These are phyloP conservation scores for Isurus oxyrinchus DNA, from an alignment of 2,113 vertebrate genomes.

Conservation along the genomic window DNA sequence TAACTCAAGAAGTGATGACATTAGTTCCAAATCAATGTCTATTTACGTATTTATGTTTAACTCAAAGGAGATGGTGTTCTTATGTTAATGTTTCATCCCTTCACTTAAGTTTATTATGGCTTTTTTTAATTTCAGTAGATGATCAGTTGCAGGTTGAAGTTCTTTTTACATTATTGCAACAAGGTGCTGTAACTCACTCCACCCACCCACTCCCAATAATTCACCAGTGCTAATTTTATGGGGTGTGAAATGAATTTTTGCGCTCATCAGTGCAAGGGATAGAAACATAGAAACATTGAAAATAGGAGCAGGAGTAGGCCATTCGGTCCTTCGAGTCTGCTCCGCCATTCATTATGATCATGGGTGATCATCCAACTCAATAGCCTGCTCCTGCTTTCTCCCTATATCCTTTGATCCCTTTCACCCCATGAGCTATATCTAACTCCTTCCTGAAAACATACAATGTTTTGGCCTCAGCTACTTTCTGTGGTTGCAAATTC, in stretches of 20 bases:
- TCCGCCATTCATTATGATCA: too few relatives aligned
- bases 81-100: background rate
- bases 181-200: background rate
- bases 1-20: background rate
- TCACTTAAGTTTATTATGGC: background rate
- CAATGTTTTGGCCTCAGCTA: too few relatives aligned
- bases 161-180: background rate
- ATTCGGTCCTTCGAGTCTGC: too few relatives aligned
- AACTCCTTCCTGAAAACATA: too few relatives aligned
- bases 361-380: too few relatives aligned
- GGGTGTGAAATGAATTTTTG: background rate
- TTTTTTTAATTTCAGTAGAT: background rate
- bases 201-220: background rate
- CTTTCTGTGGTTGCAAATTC: too few relatives aligned
- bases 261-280: background rate
- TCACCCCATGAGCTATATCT: too few relatives aligned
- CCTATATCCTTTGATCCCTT: too few relatives aligned
- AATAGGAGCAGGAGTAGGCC: too few relatives aligned
- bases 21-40: background rate
- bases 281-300: too few relatives aligned
- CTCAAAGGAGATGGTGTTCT: background rate
- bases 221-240: background rate
- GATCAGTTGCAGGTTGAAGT: background rate
- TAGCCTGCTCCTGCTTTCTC: too few relatives aligned
- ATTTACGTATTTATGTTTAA: background rate